These are phyloP conservation scores for Hypselothyrea guttata DNA, from an alignment of 2,888 invertebrate genomes.

Conservation along the genomic window DNA sequence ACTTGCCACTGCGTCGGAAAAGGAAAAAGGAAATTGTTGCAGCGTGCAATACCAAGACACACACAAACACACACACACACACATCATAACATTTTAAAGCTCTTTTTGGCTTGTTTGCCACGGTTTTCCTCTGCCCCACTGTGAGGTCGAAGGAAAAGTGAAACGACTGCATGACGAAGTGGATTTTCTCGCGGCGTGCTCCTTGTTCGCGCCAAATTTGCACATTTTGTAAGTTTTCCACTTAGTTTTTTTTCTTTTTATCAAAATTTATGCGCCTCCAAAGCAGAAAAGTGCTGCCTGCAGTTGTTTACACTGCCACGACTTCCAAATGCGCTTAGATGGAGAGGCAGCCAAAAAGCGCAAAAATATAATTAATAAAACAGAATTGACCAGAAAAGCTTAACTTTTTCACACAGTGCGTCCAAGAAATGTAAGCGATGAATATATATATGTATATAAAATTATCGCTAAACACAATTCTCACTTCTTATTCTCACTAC, in stretches of 20 bases:
- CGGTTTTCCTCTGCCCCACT: conserved; percentile 23
- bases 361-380: no score
- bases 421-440: no score
- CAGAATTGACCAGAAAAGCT: no score
- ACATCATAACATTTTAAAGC: conserved; percentile 36
- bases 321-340: conserved; percentile 23
- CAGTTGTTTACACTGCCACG: conserved; percentile 6
- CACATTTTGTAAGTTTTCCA: conserved; percentile 28
- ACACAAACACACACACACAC: conserved; percentile 3
- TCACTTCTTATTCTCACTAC: no score
- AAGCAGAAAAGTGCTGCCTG: conserved; percentile 29
- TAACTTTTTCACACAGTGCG: no score
- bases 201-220: conserved; percentile 42
- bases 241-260: conserved; percentile 21
- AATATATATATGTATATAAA: no score
- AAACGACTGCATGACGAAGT: background rate
- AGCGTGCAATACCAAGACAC: conserved; percentile 46
- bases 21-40: conserved; percentile 75
- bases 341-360: background rate
- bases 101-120: conserved; percentile 47
- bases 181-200: conserved; percentile 23
- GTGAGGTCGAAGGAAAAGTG: background rate
- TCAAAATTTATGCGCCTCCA: conserved; percentile 49
- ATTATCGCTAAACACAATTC: no score
- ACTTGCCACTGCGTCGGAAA: conserved; percentile 59